These are phyloP conservation scores for Osmerus eperlanus DNA, from an alignment of 2,113 vertebrate species.

Conservation along the genomic window DNA sequence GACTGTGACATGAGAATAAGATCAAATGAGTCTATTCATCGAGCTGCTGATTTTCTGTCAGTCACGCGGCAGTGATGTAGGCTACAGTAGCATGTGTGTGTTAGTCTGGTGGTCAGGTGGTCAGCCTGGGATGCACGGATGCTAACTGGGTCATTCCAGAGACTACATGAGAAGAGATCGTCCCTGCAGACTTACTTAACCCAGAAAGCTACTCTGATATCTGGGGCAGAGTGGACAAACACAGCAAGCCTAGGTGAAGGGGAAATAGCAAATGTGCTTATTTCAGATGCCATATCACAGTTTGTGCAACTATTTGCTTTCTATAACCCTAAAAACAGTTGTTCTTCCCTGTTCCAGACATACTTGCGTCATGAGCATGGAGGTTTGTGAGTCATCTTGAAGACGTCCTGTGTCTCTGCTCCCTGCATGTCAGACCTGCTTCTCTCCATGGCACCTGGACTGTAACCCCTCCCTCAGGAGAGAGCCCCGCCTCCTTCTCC, in stretches of 20 bases:
- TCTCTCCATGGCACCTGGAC: slow-evolving; percentile 17
- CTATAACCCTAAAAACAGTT: too few relatives aligned
- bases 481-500: not conserved
- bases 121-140: not conserved
- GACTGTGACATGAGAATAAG: not conserved
- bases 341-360: not conserved
- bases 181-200: not conserved
- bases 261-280: too few relatives aligned
- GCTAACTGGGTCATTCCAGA: not conserved
- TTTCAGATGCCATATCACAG: too few relatives aligned
- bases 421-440: not conserved
- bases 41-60: not conserved
- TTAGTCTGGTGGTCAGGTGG: too few relatives aligned
- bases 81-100: not conserved
- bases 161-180: not conserved
- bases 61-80: not conserved
- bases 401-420: too few relatives aligned
- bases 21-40: not conserved
- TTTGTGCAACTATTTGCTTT: too few relatives aligned
- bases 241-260: too few relatives aligned
- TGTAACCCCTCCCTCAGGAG: slow-evolving; percentile 13
- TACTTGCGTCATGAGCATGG: not conserved
- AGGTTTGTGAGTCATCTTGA: slow-evolving; percentile 20
- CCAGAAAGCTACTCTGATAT: not conserved
- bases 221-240: not conserved